Evolutionary conservation across 2,888 invertebrate genomes (phyloP).

Genomic region (Lordiphosa andalusiaca): DNA sequence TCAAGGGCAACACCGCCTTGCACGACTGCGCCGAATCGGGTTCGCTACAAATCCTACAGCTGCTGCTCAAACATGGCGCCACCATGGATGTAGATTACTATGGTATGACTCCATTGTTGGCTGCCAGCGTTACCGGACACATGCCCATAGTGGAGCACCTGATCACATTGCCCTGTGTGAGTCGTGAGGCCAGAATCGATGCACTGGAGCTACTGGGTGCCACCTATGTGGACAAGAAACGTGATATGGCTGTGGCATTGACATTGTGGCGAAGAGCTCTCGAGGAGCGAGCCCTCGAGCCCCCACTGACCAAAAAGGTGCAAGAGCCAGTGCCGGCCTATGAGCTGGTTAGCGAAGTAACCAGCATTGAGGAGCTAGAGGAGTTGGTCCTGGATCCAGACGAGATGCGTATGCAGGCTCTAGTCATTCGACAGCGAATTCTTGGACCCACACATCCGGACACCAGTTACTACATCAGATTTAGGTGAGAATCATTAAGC

Average conservation of each 20-base stretch:
- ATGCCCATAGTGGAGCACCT: constrained; percentile 96
- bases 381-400: constrained; percentile 95
- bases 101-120: constrained; percentile 97
- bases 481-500: constrained; percentile 79
- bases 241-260: constrained; percentile 95
- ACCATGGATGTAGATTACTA: constrained; percentile 96
- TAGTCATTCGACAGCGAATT: constrained; percentile 95
- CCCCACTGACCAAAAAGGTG: constrained; percentile 87
- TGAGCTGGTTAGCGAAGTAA: constrained; percentile 92
- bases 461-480: constrained; percentile 97
- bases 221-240: constrained; percentile 97
- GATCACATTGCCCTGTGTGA: constrained; percentile 87
- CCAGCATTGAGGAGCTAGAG: constrained; percentile 88
- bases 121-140: constrained; percentile 96
- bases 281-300: constrained; percentile 87
- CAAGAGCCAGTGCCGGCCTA: constrained; percentile 91
- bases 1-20: constrained; percentile 95
- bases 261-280: constrained; percentile 95
- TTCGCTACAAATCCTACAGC: constrained; percentile 93
- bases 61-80: constrained; percentile 92
- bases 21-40: constrained; percentile 99
- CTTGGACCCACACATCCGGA: constrained; percentile 96
- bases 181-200: constrained; percentile 90
- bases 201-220: constrained; percentile 95
- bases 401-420: constrained; percentile 96